Percentiles rank a stretch among this genome's conserved stretches.
These are phyloP conservation scores for Adela reaumurella DNA, from an alignment of 2,888 invertebrate species.

Conservation along the genomic window DNA sequence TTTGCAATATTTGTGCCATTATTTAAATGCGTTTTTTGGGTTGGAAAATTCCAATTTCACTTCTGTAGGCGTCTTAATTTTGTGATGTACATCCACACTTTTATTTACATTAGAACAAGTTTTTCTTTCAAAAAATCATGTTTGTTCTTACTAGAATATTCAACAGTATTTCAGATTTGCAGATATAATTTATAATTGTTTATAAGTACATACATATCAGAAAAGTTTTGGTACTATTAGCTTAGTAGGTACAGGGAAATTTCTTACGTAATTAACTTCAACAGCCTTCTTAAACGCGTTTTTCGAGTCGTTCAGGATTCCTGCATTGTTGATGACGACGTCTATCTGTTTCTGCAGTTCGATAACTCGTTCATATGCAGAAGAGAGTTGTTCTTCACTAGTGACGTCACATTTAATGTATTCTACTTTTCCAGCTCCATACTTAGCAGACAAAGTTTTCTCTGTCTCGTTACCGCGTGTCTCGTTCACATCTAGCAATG, in stretches of 20 bases:
- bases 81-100: too few relatives aligned
- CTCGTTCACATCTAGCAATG: conserved; percentile 1
- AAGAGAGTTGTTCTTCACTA: conserved; percentile 1
- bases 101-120: too few relatives aligned
- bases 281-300: conserved; percentile 2
- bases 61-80: too few relatives aligned
- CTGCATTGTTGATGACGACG: conserved; percentile 5
- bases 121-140: too few relatives aligned
- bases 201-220: too few relatives aligned
- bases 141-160: too few relatives aligned
- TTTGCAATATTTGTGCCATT: too few relatives aligned
- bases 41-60: too few relatives aligned
- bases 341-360: conserved; percentile 1
- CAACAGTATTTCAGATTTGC: too few relatives aligned
- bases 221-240: too few relatives aligned
- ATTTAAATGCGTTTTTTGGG: too few relatives aligned
- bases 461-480: background rate
- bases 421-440: background rate
- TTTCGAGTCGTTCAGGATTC: conserved; percentile 2
- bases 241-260: background rate
- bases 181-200: too few relatives aligned
- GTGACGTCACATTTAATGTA: conserved; percentile 3
- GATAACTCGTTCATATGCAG: background rate
- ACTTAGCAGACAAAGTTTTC: background rate
- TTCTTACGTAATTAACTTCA: conserved; percentile 4